Evolutionary conservation across 2,888 invertebrate species (phyloP).

Genomic region (Hyposoter dolosus): DNA sequence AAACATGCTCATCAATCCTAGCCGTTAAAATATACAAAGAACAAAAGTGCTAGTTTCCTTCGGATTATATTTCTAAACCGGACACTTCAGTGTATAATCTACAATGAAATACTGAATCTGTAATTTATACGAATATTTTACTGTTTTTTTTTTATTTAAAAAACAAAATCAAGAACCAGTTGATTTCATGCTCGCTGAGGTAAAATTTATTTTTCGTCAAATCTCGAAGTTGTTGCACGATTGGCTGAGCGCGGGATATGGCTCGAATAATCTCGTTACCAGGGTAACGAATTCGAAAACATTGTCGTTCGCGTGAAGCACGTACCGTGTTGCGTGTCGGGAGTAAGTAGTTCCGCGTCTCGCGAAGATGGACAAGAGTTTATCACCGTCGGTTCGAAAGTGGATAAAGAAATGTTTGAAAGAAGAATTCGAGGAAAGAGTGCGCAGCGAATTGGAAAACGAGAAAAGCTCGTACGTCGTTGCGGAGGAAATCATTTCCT

Average conservation of each 20-base stretch:
- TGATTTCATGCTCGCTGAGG: not conserved
- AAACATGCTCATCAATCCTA: slow-evolving; percentile 85
- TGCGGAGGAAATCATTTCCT: slow-evolving; percentile 56
- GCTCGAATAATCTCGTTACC: slow-evolving; percentile 9
- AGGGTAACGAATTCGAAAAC: slow-evolving; percentile 39
- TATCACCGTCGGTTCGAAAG: slow-evolving; percentile 76
- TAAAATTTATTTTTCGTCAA: not conserved
- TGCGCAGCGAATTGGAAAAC: slow-evolving; percentile 43
- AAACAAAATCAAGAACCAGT: not conserved
- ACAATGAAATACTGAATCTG: slow-evolving; percentile 29
- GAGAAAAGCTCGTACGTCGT: slow-evolving; percentile 47
- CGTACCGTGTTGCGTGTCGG: not conserved
- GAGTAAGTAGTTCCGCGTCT: not conserved
- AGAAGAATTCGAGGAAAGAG: slow-evolving; percentile 76
- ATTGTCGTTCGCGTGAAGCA: slow-evolving; percentile 3
- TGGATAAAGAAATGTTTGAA: slow-evolving; percentile 79
- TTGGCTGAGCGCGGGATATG: not conserved
- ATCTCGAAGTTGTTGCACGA: not conserved
- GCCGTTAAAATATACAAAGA: slow-evolving; percentile 68
- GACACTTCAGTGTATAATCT: slow-evolving; percentile 51
- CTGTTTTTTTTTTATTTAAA: slow-evolving; percentile 14
- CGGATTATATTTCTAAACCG: slow-evolving; percentile 16
- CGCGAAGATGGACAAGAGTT: slow-evolving; percentile 74
- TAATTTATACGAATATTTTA: slow-evolving; percentile 52
- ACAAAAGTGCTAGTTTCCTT: slow-evolving; percentile 10